These are phyloP conservation scores for Onthophagus sagittarius DNA, from an alignment of 2,888 invertebrate species.

Conservation along the genomic window DNA sequence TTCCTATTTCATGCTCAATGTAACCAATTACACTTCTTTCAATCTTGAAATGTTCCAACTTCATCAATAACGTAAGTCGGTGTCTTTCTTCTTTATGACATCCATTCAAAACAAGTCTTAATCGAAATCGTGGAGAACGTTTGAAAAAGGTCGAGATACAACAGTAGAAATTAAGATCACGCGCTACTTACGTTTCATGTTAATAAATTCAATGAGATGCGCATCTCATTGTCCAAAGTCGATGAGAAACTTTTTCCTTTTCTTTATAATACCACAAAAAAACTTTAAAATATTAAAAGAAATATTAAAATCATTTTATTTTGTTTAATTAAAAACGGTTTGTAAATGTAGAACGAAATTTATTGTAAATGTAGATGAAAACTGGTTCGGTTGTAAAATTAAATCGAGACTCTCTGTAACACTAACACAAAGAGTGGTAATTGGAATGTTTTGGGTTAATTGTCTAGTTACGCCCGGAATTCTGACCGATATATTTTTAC, in stretches of 20 bases:
- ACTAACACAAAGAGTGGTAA: neutral
- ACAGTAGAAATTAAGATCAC: constrained; percentile 1
- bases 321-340: neutral
- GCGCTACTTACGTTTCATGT: neutral
- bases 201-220: constrained; percentile 10
- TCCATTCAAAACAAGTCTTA: neutral
- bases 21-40: neutral
- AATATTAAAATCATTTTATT: neutral
- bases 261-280: neutral
- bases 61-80: neutral
- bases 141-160: neutral
- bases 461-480: neutral
- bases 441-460: neutral
- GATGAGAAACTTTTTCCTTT: neutral
- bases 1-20: neutral
- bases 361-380: neutral
- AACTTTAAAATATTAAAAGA: neutral
- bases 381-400: neutral
- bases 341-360: neutral
- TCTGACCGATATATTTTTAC: neutral
- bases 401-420: neutral
- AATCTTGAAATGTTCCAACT: neutral
- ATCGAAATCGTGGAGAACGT: neutral
- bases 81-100: neutral
- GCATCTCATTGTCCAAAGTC: constrained; percentile 13